A percentile compares a stretch with the other conserved stretches of the same genome.
phyloP scores from a whole-genome alignment of 2,113 vertebrate genomes.

The Heptranchias perlo region DNA sequence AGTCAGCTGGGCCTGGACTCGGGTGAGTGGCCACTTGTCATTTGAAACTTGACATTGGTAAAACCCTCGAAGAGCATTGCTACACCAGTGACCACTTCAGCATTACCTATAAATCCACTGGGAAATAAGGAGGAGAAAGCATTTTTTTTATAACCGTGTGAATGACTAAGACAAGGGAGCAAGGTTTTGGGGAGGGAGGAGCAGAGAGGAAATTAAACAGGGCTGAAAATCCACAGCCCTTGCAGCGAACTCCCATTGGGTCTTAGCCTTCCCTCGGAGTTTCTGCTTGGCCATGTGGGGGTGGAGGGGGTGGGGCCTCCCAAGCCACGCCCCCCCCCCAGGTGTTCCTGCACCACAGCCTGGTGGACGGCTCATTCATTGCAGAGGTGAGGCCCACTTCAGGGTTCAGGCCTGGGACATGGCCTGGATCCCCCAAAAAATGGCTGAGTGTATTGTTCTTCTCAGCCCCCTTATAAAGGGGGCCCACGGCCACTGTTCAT shows the following conservation, averaged over 20 bases:
- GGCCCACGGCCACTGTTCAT: no score
- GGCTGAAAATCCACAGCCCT: not conserved
- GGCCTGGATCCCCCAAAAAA: not conserved
- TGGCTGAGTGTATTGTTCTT: no score
- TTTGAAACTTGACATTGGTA: not conserved
- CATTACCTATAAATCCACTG: no score
- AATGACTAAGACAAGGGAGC: not conserved
- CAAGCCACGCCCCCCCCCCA: no score
- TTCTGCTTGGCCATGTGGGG: not conserved
- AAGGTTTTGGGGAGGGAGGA: not conserved
- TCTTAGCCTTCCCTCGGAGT: not conserved
- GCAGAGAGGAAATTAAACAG: not conserved
- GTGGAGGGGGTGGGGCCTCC: not conserved
- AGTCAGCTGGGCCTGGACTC: not conserved
- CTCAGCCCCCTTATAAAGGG: no score
- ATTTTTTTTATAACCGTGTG: not conserved
- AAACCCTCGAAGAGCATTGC: no score
- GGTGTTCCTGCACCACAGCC: not conserved
- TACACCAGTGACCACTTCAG: no score
- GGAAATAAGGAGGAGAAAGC: not conserved
- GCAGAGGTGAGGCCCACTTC: not conserved
- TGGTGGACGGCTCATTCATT: no score
- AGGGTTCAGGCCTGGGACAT: not conserved
- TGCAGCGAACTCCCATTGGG: not conserved
- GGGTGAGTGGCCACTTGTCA: not conserved